Evolutionary conservation across 2,113 vertebrate genomes (phyloP).

Genomic region (Macquaria australasica): DNA sequence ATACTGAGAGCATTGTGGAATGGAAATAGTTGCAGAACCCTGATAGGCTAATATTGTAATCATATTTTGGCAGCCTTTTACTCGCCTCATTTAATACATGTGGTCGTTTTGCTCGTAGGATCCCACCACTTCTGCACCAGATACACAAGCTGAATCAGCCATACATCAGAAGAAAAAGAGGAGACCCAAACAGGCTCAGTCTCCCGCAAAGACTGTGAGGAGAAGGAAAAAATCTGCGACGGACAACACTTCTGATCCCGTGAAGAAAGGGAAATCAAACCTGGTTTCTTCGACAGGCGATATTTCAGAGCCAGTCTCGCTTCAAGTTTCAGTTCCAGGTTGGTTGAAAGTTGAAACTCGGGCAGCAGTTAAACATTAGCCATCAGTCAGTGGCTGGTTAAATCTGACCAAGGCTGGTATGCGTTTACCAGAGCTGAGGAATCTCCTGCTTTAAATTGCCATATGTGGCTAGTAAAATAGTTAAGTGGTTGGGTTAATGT

Average conservation of each 20-base stretch:
- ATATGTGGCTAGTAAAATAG: slow-evolving; percentile 1
- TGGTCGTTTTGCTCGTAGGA: slow-evolving; percentile 53
- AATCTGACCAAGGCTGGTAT: background rate
- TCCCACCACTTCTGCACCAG: slow-evolving; percentile 23
- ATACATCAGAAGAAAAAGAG: slow-evolving; percentile 68
- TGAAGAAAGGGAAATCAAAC: slow-evolving; percentile 73
- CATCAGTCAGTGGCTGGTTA: background rate
- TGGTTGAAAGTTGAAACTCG: slow-evolving; percentile 43
- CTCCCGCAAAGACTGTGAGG: slow-evolving; percentile 37
- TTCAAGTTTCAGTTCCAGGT: slow-evolving; percentile 62
- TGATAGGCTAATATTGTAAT: background rate
- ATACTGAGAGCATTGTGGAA: background rate
- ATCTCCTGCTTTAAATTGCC: background rate
- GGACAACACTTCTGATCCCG: background rate
- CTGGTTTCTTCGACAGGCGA: slow-evolving; percentile 37
- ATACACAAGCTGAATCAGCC: slow-evolving; percentile 27
- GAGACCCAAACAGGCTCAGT: slow-evolving; percentile 48
- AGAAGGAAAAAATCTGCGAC: slow-evolving; percentile 38
- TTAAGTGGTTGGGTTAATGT: background rate
- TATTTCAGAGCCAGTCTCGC: background rate
- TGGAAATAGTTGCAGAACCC: background rate
- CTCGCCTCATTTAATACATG: background rate
- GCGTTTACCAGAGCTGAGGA: slow-evolving; percentile 3
- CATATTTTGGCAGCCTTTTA: background rate
- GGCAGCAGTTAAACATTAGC: background rate